A percentile compares a stretch with the other conserved stretches of the same genome.
Conservation (phyloP, 2,113 vertebrate genomes). For the Actenoides lindsayi region DNA sequence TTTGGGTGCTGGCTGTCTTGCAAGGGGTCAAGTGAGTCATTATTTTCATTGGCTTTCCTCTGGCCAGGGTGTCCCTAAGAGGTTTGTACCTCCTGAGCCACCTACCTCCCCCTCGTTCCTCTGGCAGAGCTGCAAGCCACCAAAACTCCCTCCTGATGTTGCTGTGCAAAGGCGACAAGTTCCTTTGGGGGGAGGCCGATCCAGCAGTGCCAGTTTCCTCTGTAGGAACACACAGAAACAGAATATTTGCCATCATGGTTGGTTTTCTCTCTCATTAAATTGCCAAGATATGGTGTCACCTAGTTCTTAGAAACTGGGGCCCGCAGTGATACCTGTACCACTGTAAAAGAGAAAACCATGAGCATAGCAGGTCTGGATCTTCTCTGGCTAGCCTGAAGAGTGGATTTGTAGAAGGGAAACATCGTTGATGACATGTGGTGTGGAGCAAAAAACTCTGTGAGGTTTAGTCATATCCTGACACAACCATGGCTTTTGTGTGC, state of each 20-base stretch:
- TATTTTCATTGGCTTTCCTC: slow-evolving; percentile 51
- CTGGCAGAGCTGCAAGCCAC: background rate
- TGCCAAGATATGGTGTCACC: background rate
- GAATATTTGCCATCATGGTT: background rate
- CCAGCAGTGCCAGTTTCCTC: background rate
- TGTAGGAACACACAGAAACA: background rate
- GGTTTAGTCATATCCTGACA: background rate
- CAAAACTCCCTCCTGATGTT: background rate
- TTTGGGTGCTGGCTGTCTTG: slow-evolving; percentile 50
- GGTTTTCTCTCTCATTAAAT: background rate
- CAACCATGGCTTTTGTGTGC: background rate
- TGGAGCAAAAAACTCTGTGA: background rate
- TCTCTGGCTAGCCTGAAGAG: background rate
- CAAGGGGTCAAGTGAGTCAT: slow-evolving; percentile 63
- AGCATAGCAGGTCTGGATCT: background rate
- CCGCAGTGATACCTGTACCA: background rate
- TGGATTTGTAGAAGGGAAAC: background rate
- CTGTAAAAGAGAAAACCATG: background rate
- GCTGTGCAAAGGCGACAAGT: background rate
- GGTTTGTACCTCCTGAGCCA: background rate
- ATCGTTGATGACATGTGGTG: rapidly evolving
- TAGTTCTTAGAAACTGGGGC: background rate
- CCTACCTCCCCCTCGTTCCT: background rate
- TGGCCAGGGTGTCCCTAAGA: background rate
- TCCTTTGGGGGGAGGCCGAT: background rate